Evolutionary conservation across 2,888 invertebrate genomes (phyloP).

Genomic region (Nephrocerus scutellatus): DNA sequence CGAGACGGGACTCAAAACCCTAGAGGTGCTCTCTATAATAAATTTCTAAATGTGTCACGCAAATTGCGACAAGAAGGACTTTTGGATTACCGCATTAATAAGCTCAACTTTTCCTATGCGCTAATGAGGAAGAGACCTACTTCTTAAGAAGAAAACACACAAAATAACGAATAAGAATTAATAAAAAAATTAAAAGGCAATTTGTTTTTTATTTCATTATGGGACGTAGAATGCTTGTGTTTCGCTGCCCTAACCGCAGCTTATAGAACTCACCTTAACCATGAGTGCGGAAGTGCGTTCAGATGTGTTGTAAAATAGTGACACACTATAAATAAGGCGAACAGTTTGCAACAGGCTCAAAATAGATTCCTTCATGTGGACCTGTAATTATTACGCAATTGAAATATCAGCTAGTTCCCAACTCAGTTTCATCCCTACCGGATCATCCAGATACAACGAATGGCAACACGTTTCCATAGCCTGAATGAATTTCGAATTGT

Average conservation of each 20-base stretch:
- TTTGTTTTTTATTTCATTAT: no score
- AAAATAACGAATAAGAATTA: no score
- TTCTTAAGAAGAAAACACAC: no score
- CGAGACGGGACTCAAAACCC: constrained; percentile 22
- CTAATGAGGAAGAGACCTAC: background rate
- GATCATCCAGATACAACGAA: constrained; percentile 85
- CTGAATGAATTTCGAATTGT: constrained; percentile 91
- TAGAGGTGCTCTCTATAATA: constrained; percentile 26
- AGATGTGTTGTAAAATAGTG: constrained; percentile 93
- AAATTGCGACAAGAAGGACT: constrained; percentile 20
- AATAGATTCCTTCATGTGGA: constrained; percentile 84
- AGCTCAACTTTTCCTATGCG: no score
- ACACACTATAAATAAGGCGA: constrained; percentile 86
- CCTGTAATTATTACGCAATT: constrained; percentile 23
- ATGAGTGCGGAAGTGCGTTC: constrained; percentile 92
- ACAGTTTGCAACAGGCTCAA: constrained; percentile 86
- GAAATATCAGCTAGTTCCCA: background rate
- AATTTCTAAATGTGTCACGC: constrained; percentile 24
- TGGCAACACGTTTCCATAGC: constrained; percentile 93
- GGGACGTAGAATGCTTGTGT: no score
- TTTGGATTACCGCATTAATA: constrained; percentile 9
- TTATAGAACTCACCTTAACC: constrained; percentile 83
- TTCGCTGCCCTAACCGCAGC: no score
- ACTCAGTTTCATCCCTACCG: constrained; percentile 61
- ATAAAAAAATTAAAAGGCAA: no score